phyloP scores from a whole-genome alignment of 2,113 vertebrate genomes.

The Egretta garzetta region DNA sequence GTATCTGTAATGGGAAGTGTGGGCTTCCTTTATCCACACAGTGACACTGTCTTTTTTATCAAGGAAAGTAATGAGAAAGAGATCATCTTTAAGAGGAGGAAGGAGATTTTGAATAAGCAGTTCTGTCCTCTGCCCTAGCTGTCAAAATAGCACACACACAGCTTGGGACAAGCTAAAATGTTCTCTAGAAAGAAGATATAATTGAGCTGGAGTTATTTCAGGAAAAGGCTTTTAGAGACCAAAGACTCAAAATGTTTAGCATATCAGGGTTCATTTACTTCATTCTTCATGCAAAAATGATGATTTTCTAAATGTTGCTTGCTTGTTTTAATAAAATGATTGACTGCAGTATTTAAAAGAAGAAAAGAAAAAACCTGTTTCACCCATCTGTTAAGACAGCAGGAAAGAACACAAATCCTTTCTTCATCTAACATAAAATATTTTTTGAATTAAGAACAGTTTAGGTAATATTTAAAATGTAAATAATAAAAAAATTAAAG shows the following conservation, averaged over 20 bases:
- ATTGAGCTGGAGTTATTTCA: background rate
- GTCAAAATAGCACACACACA: accelerated
- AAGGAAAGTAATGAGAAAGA: background rate
- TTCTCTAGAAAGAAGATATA: background rate
- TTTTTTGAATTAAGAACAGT: background rate
- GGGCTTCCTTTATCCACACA: background rate
- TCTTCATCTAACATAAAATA: background rate
- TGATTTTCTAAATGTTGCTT: background rate
- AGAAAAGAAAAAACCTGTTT: background rate
- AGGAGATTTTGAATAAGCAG: background rate
- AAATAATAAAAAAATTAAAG: background rate
- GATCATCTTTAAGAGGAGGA: background rate
- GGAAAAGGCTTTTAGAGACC: background rate
- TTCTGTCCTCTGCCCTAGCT: background rate
- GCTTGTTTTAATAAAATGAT: background rate
- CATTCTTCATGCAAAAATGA: background rate
- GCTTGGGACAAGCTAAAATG: background rate
- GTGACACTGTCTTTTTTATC: background rate
- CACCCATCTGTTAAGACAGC: background rate
- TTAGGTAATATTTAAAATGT: background rate
- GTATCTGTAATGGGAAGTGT: background rate
- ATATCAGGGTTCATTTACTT: background rate
- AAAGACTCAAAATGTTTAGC: background rate
- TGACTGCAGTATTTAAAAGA: background rate
- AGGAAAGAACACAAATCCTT: background rate